Conservation (phyloP, 2,797 vertebrate species). For the Poeciliopsis turneri region DNA sequence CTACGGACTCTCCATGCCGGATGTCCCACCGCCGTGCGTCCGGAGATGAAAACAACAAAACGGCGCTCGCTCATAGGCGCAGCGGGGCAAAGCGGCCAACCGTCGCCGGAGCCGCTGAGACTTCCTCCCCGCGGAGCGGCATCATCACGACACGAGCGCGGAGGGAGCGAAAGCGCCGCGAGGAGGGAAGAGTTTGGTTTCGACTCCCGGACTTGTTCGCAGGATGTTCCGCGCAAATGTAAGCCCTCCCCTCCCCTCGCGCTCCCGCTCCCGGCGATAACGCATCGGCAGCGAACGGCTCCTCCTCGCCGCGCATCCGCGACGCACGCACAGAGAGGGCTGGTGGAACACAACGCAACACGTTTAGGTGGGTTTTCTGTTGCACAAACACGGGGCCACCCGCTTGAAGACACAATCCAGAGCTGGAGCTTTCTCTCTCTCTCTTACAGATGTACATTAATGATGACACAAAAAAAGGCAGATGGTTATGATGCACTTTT, state of each 20-base stretch:
- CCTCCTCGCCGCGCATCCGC: not conserved
- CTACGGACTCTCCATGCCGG: constrained; percentile 67
- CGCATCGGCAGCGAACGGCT: constrained; percentile 1
- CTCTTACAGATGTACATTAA: not conserved
- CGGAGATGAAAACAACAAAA: constrained; percentile 12
- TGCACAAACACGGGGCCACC: not conserved
- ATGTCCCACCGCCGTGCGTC: constrained; percentile 67
- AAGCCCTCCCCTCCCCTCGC: constrained; percentile 59
- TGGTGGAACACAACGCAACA: not conserved
- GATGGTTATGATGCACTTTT: not conserved
- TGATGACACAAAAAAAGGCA: not conserved
- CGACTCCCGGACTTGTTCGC: constrained; percentile 62
- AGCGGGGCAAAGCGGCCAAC: not conserved
- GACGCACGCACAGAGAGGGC: not conserved
- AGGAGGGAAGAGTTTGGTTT: constrained; percentile 32
- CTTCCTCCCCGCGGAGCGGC: not conserved
- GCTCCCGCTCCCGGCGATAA: constrained; percentile 51
- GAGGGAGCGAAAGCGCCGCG: not conserved
- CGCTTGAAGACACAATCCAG: not conserved
- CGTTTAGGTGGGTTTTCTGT: not conserved
- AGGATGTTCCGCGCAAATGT: constrained; percentile 72
- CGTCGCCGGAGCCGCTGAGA: not conserved
- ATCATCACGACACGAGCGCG: constrained; percentile 25
- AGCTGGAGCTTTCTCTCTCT: too few relatives aligned
- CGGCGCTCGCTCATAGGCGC: constrained; percentile 44